phyloP scores from a whole-genome alignment of 2,888 invertebrate species.

The Scaptomyza reducta region DNA sequence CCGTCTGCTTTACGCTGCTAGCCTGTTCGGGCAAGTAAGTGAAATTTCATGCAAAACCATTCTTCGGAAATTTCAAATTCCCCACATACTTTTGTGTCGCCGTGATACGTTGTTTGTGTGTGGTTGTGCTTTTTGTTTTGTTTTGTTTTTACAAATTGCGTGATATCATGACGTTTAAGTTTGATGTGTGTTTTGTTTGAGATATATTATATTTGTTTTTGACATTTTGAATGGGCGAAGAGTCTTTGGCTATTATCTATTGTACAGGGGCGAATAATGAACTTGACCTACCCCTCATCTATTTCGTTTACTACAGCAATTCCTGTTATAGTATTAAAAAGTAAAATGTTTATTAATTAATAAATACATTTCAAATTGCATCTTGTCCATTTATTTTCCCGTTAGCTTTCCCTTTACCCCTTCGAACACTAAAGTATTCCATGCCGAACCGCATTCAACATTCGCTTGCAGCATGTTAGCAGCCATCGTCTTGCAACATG shows the following conservation, averaged over 20 bases:
- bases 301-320: no score
- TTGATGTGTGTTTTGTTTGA: background rate
- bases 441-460: conserved; percentile 12
- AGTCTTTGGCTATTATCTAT: background rate
- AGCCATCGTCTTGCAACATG: conserved; percentile 36
- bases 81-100: conserved; percentile 75
- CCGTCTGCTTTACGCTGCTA: conserved; percentile 73
- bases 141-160: conserved; percentile 15
- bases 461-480: conserved; percentile 38
- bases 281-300: background rate
- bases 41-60: conserved; percentile 82
- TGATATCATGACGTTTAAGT: conserved; percentile 36
- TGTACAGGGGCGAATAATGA: background rate
- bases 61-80: conserved; percentile 82
- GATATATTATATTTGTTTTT: conserved; percentile 2
- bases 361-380: background rate
- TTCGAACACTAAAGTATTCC: background rate
- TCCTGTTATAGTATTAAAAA: background rate
- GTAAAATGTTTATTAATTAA: background rate
- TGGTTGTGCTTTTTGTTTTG: conserved; percentile 10
- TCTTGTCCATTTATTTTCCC: no score
- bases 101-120: conserved; percentile 27
- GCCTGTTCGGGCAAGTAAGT: conserved; percentile 80
- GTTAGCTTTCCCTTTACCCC: background rate
- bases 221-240: background rate